Percentiles rank a stretch among this genome's conserved stretches.
Evolutionary conservation across 1,140 invertebrate genomes (phyloP).

Genomic region (Paralvinella palmiformis): DNA sequence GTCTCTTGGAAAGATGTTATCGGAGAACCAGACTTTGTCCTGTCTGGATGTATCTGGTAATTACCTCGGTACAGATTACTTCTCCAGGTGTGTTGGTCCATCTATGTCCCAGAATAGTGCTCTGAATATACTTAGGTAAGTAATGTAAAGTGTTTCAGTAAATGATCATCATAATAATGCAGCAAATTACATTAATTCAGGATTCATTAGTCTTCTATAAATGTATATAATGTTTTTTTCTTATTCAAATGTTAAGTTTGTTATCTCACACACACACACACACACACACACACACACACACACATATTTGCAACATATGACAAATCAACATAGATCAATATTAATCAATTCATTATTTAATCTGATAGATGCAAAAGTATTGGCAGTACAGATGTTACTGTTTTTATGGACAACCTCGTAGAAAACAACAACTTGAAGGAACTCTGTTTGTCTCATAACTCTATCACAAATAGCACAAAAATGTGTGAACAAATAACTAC

Average conservation of each 20-base stretch:
- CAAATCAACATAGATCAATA: too few species aligned
- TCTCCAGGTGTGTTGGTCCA: slow-evolving; percentile 35
- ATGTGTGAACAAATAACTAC: slow-evolving; percentile 23
- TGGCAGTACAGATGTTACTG: slow-evolving; percentile 27
- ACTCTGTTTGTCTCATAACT: slow-evolving; percentile 33
- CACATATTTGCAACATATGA: too few species aligned
- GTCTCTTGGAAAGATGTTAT: slow-evolving; percentile 31
- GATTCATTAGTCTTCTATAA: not conserved
- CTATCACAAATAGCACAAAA: slow-evolving; percentile 24
- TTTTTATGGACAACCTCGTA: slow-evolving; percentile 29
- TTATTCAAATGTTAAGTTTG: not conserved
- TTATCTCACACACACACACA: too few species aligned
- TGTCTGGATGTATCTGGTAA: slow-evolving; percentile 40
- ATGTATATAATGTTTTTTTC: not conserved
- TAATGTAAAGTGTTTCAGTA: too few species aligned
- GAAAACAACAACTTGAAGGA: slow-evolving; percentile 30
- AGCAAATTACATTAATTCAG: not conserved
- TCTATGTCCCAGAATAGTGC: slow-evolving; percentile 30
- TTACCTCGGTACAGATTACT: slow-evolving; percentile 37
- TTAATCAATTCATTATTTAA: too few species aligned
- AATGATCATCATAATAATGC: too few species aligned
- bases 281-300: too few species aligned
- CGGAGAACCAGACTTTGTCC: slow-evolving; percentile 25
- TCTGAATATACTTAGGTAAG: slow-evolving; percentile 31
- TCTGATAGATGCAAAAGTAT: slow-evolving; percentile 30